phyloP scores from a whole-genome alignment of 2,888 invertebrate genomes.

The Pycnomerus fuliginosus region DNA sequence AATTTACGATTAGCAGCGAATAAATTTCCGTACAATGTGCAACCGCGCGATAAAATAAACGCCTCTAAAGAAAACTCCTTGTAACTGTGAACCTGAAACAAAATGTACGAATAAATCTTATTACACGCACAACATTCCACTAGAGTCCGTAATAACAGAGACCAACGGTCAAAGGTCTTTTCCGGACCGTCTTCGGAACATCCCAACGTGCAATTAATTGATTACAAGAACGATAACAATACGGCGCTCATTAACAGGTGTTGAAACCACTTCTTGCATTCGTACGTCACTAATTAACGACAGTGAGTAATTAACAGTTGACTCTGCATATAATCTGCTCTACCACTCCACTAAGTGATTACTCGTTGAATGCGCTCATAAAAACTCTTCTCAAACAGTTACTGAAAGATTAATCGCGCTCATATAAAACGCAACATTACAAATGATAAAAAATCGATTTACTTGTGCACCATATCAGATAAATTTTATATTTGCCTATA shows the following conservation, averaged over 20 bases:
- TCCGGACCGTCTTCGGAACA: background rate
- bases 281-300: conserved; percentile 11
- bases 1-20: conserved; percentile 14
- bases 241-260: conserved; percentile 10
- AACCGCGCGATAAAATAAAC: conserved; percentile 28
- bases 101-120: conserved; percentile 38
- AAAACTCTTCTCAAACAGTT: too few relatives aligned
- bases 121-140: conserved; percentile 22
- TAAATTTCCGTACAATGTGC: conserved; percentile 24
- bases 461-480: too few relatives aligned
- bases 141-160: conserved; percentile 15
- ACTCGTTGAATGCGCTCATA: too few relatives aligned
- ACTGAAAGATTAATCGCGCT: too few relatives aligned
- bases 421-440: too few relatives aligned
- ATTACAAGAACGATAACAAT: conserved; percentile 4
- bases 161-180: background rate
- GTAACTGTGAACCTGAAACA: conserved; percentile 38
- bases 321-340: conserved; percentile 8
- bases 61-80: conserved; percentile 31
- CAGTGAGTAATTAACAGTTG: conserved; percentile 10
- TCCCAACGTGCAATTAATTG: background rate
- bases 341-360: conserved; percentile 6
- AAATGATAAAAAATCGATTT: too few relatives aligned
- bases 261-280: background rate
- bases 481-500: too few relatives aligned